Evolutionary conservation across 1,140 invertebrate species (phyloP), one percentile per base, ranked within the genome.

Genomic region (Pseudomyrmex pallidus): DNA sequence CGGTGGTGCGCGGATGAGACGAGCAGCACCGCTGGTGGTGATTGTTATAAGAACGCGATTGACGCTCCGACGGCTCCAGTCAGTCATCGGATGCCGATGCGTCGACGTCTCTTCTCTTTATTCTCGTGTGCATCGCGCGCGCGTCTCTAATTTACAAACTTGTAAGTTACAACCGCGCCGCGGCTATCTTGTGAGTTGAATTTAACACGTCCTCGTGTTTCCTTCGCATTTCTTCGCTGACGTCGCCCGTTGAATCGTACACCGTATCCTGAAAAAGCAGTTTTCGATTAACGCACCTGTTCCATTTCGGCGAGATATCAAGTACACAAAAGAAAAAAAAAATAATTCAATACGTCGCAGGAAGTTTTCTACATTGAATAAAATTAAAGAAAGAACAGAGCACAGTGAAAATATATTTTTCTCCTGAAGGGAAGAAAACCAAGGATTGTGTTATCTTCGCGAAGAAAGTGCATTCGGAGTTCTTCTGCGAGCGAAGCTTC

Each of bases 11-110:
- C 35, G 35, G 35, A 35, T 35, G 35, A 35, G 50, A 84, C 64
- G 63, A 63, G 35, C 22, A 44, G 5, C 35, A 35, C 35, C 25
- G 54, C 73, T 44, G 73, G 46, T 57, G 80, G 17, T 12, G 67
- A 54, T 62, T 76, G 88, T 85, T 35, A 35, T 35, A 35, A 88
- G 83, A 74, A 54, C 17, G 20, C 50, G 73, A 85, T 85, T 83
- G 77, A 74, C 68, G 67, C 44, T 35, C 15, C 59, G 25, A 50
- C 48, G 56, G 46, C 12, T 12, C 83, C 82, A 89, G 87, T 89
- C 50, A 48, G 50, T 50, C 8, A 67, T 64, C 67, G 63, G 54
- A 84, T 56, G 50, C 44, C 74, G 74, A 9, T 56, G 64, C 57
- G 68, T 77, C 67, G 74, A 76, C 48, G 44, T 44, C 62, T 70